A percentile compares a stretch with the other conserved stretches of the same genome.
Evolutionary conservation across 1,140 invertebrate genomes (phyloP).

Genomic region (Drosophila azteca): DNA sequence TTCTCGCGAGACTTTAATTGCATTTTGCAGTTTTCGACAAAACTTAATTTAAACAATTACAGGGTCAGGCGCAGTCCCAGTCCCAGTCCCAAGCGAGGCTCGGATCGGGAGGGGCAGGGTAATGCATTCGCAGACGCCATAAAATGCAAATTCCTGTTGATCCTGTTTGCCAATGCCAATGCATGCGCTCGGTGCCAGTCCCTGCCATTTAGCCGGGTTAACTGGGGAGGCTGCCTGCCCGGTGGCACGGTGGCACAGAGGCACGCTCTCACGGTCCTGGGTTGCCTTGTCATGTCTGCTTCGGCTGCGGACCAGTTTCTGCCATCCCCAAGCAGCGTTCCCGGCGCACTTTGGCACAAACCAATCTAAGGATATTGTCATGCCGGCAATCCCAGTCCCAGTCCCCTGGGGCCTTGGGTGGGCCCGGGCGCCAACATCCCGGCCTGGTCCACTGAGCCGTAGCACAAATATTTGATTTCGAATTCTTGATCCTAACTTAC

Average conservation of each 20-base stretch:
- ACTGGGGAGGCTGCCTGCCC: constrained; percentile 32
- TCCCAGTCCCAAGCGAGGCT: not conserved
- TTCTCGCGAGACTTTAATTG: constrained; percentile 62
- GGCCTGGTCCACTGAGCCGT: constrained; percentile 26
- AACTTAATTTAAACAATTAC: constrained; percentile 77
- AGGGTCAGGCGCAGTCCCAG: not conserved
- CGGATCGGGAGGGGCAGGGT: constrained; percentile 6
- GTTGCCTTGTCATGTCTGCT: constrained; percentile 61
- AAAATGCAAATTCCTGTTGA: constrained; percentile 82
- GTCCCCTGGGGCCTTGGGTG: constrained; percentile 8
- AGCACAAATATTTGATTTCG: constrained; percentile 76
- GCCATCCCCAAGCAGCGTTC: constrained; percentile 57
- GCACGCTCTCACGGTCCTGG: not conserved
- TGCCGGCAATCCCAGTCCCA: constrained; percentile 41
- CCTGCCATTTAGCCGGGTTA: constrained; percentile 67
- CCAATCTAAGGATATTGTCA: constrained; percentile 80
- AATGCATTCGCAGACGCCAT: constrained; percentile 75
- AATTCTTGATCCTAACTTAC: constrained; percentile 25
- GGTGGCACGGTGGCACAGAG: not conserved
- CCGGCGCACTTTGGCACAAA: constrained; percentile 61
- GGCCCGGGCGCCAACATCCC: not conserved
- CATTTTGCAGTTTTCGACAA: constrained; percentile 39
- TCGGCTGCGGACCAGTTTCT: constrained; percentile 63
- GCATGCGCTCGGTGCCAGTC: constrained; percentile 57
- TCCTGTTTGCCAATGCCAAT: constrained; percentile 76